These are phyloP conservation scores for Tupaia chinensis DNA, from an alignment of 2,113 vertebrate species.

Conservation along the genomic window DNA sequence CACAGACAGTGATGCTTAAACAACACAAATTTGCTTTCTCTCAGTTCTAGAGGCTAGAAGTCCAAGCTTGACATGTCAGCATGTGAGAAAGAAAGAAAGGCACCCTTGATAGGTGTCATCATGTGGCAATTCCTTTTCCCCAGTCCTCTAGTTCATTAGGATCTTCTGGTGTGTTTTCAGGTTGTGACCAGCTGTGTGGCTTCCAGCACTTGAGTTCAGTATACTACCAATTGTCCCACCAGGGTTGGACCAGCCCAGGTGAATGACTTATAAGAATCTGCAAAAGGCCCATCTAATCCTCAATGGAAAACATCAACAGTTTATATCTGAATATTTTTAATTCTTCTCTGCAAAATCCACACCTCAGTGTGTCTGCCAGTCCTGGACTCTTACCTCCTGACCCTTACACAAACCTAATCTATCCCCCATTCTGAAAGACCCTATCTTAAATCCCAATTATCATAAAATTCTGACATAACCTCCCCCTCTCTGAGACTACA, in stretches of 20 bases:
- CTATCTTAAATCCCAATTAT: background rate
- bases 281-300: background rate
- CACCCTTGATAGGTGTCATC: too few species aligned
- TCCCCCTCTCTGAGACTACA: background rate
- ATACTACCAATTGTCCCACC: too few species aligned
- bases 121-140: too few species aligned
- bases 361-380: background rate
- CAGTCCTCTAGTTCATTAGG: too few species aligned
- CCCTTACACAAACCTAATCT: background rate
- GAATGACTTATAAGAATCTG: background rate
- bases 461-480: background rate
- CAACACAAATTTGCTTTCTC: background rate
- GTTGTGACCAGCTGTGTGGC: too few species aligned
- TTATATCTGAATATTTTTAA: background rate
- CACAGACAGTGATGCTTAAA: background rate
- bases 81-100: too few species aligned
- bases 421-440: background rate
- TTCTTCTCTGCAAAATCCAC: background rate
- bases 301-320: background rate
- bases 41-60: background rate
- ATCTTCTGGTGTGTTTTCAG: too few species aligned
- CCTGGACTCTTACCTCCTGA: background rate
- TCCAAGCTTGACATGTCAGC: background rate
- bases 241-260: background rate
- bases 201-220: too few species aligned